Evolutionary conservation across 2,797 vertebrate species (phyloP), one percentile per base, ranked within the genome.

Genomic region (Vipera ursinii): DNA sequence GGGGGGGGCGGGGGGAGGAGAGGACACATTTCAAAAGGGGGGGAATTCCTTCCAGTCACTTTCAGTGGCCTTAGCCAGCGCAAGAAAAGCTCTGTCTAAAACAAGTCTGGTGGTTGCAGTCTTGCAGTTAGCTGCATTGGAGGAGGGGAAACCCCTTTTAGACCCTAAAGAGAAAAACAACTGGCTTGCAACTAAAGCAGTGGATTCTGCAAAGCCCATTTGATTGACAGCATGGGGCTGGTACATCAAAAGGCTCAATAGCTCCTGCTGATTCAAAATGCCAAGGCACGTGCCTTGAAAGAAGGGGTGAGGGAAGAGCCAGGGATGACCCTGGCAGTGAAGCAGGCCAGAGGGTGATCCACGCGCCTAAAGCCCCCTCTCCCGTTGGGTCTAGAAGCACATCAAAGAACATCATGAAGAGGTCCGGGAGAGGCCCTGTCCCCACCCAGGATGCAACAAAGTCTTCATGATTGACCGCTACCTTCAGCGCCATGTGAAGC

Each of bases 381-480:
- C 56, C 90, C 85, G 69, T 59, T 28, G 86, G n/a, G 57, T 28
- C 3, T 95, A 99, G 99, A 99, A 99, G 94, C 99, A 99, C 96
- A 98, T 99, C 24, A 99, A 99, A 91, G 99, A 99, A 94, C 99
- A 99, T 92, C 99, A 99, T 0, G 99, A 99, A 82, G 99, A 99
- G 94, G 98, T 99, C 24, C 97, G 98, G 55, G 99, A 99, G 96
- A 97, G 99, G 55, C 99, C 99, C 4, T 99, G 99, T 59, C 99
- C 99, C 88, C 99, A 99, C 90, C 99, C 99, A 0, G 99, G 99
- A 95, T 99, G 99, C 97, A 99, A 99, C 98, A 99, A 99, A 95
- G 99, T 99, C 9, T 99, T 99, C 96, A 99, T 99, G 98, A 99
- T 99, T 0, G 99, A 99, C 97, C 98, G 99, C 44, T 99, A 99